Percentiles rank a stretch among this genome's conserved stretches.
These are phyloP conservation scores for Nymphalis polychloros DNA, from an alignment of 2,888 invertebrate genomes.

Conservation along the genomic window DNA sequence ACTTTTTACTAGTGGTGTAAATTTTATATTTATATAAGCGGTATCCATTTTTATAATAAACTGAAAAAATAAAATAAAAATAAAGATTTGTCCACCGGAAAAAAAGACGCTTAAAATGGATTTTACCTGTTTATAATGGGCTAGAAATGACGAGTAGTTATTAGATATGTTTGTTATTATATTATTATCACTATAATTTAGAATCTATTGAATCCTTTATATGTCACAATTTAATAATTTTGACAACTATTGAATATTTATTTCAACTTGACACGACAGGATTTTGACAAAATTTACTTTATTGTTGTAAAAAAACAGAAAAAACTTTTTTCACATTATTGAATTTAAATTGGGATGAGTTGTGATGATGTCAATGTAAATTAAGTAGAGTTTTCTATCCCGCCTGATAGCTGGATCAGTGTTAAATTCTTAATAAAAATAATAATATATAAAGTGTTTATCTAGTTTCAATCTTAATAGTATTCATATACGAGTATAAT, in stretches of 20 bases:
- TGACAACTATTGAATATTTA: neutral
- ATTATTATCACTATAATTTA: constrained; percentile 4
- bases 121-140: neutral
- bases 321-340: too few species aligned
- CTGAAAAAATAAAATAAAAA: constrained; percentile 42
- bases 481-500: too few species aligned
- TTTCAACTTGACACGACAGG: neutral
- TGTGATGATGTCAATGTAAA: too few species aligned
- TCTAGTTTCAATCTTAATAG: too few species aligned
- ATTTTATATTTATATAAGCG: constrained; percentile 61
- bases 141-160: neutral
- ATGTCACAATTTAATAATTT: neutral
- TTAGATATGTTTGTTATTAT: neutral
- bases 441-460: too few species aligned
- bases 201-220: neutral
- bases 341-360: too few species aligned
- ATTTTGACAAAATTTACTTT: too few species aligned
- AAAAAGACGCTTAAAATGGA: neutral
- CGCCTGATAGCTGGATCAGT: too few species aligned
- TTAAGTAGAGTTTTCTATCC: too few species aligned
- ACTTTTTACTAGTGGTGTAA: constrained; percentile 58
- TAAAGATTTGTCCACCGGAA: constrained; percentile 3
- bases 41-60: constrained; percentile 52
- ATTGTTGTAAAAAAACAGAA: too few species aligned
- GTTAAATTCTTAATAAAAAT: too few species aligned